Evolutionary conservation across 2,797 vertebrate genomes (phyloP).

Genomic region (Danio jaintianensis): DNA sequence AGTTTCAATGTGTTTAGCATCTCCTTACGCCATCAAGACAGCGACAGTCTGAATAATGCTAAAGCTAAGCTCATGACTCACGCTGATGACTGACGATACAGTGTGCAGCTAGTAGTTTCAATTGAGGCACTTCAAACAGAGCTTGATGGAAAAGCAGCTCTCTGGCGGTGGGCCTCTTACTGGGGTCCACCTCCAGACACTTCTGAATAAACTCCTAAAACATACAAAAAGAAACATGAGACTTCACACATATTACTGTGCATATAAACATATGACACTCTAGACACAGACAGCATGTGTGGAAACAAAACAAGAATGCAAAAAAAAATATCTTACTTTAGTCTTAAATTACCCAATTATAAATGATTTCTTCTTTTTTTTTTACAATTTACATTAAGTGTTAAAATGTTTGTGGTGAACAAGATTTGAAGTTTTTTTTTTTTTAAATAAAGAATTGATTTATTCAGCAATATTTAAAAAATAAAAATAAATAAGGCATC

Average conservation of each 20-base stretch:
- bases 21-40: background rate
- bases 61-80: slow-evolving; percentile 74
- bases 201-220: slow-evolving; percentile 96
- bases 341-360: too few species aligned
- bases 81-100: slow-evolving; percentile 97
- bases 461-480: too few species aligned
- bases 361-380: too few species aligned
- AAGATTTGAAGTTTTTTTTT: too few species aligned
- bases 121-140: slow-evolving; percentile 94
- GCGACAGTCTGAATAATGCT: background rate
- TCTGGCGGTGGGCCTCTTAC: slow-evolving; percentile 89
- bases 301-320: too few species aligned
- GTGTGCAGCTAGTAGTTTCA: slow-evolving; percentile 96
- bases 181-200: slow-evolving; percentile 93
- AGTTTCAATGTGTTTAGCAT: slow-evolving; percentile 21
- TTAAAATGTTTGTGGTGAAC: too few species aligned
- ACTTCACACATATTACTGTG: background rate
- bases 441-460: too few species aligned
- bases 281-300: too few species aligned
- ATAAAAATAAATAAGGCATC: too few species aligned
- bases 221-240: background rate
- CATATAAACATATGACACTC: too few species aligned
- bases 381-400: too few species aligned
- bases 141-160: slow-evolving; percentile 96
- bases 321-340: too few species aligned